These are phyloP conservation scores for Megathymus violae DNA, from an alignment of 1,140 invertebrate genomes.

Conservation along the genomic window DNA sequence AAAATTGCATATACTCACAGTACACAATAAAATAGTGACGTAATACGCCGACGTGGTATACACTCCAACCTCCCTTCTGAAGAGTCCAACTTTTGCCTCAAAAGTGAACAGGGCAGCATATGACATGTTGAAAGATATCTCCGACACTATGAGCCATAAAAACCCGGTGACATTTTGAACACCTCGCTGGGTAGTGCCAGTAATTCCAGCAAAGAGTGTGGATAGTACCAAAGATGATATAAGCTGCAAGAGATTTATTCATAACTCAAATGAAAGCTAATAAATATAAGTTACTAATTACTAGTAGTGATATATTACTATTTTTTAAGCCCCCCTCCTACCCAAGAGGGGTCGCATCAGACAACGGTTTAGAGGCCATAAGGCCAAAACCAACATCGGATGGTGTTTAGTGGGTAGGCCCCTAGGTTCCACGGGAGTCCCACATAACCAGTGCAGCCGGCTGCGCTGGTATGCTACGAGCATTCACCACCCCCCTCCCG, in stretches of 20 bases:
- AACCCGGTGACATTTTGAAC: conserved; percentile 68
- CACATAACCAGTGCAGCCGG: no score
- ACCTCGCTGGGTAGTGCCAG: conserved; percentile 66
- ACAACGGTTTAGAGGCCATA: no score
- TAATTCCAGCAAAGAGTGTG: conserved; percentile 59
- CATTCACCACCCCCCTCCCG: no score
- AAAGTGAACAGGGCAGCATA: conserved; percentile 67
- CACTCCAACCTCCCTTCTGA: conserved; percentile 67
- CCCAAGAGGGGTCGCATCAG: no score
- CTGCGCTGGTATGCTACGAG: no score
- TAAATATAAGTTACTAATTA: no score
- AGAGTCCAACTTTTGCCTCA: conserved; percentile 61
- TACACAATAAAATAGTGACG: conserved; percentile 56
- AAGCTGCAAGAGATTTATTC: conserved; percentile 48
- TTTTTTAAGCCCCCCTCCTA: no score
- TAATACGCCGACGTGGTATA: conserved; percentile 68
- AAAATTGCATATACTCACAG: conserved; percentile 51
- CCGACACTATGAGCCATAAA: conserved; percentile 72
- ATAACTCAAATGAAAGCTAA: no score
- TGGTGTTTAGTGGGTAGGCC: no score
- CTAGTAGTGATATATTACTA: no score
- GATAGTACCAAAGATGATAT: conserved; percentile 62
- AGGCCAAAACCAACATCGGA: no score
- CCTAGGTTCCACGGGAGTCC: no score
- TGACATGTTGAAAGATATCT: conserved; percentile 62